A percentile compares a stretch with the other conserved stretches of the same genome.
These are phyloP conservation scores for Heliconius ismenius DNA, from an alignment of 2,888 invertebrate species.

Conservation along the genomic window DNA sequence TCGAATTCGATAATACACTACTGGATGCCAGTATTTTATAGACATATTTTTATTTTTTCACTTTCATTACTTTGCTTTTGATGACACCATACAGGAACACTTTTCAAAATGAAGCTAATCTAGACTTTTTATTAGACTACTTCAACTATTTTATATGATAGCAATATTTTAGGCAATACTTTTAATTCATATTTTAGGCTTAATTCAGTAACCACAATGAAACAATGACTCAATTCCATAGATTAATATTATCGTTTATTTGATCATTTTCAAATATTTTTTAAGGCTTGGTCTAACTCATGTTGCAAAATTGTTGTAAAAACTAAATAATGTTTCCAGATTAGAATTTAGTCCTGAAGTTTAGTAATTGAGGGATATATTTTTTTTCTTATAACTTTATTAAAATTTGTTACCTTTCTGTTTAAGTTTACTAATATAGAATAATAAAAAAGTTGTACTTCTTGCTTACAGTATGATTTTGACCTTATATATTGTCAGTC, in stretches of 20 bases:
- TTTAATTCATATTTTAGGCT: conserved; percentile 13
- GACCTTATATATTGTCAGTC: not conserved
- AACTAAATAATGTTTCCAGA: too few relatives aligned
- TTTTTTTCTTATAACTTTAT: too few relatives aligned
- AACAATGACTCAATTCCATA: not conserved
- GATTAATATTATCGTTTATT: not conserved
- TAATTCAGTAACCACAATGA: not conserved
- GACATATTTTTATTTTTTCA: too few relatives aligned
- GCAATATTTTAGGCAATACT: conserved; percentile 9
- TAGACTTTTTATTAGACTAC: conserved; percentile 1
- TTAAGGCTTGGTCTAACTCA: not conserved
- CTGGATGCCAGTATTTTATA: too few relatives aligned
- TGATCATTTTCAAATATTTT: not conserved
- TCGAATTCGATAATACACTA: too few relatives aligned
- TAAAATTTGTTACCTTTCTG: too few relatives aligned
- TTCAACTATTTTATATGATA: not conserved
- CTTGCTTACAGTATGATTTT: not conserved
- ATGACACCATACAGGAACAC: not conserved
- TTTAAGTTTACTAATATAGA: too few relatives aligned
- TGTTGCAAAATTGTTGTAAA: too few relatives aligned
- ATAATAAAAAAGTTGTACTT: too few relatives aligned
- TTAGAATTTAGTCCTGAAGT: too few relatives aligned
- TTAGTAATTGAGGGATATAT: too few relatives aligned
- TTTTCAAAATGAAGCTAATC: not conserved
- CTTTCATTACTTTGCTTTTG: not conserved